Evolutionary conservation across 2,113 vertebrate genomes (phyloP), one percentile per base, ranked within the genome.

Genomic region (Struthio camelus): DNA sequence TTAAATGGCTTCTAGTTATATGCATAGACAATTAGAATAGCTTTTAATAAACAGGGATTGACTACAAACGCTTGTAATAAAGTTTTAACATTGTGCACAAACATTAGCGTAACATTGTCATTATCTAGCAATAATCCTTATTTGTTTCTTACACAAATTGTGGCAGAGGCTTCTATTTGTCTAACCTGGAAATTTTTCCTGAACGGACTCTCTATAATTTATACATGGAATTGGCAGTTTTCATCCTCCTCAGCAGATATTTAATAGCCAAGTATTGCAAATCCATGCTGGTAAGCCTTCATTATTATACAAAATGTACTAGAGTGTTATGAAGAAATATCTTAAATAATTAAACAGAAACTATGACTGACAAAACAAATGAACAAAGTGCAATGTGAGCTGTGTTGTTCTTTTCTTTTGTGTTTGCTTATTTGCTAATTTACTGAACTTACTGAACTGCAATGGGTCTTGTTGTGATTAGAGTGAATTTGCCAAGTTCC

Each of bases 281-380:
- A 94, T 94, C 73, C 44, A 3, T 89, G 84, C 78, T 87, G 28
- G 78, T 81, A 95, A 96, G 90, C 81, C 69, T 89, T 95, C 69
- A 64, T 94, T 94, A 64, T 80, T 89, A 79, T 51, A 91, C 70
- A 85, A 95, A 94, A 85, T 19, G 66, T 85, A 79, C 84, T 75
- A 61, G 91, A 93, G 89, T 85, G 91, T 91, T 96, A 76, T 18
- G 65, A 93, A 94, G 95, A 91, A 93, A 79, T 87, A 87, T 51
- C 81, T 93, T 96, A 96, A 96, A 97, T 97, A 96, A 97, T 97
- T 97, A 89, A 96, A 89, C 73, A 91, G 93, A 91, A 95, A 82
- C 2, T 18, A 79, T 38, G 70, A 91, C 84, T 93, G 93, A 95
- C 87, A 96, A 96, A 96, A 92, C 93, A 96, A 94, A 92, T 0